phyloP scores from a whole-genome alignment of 2,888 invertebrate genomes.

The Cephus spinipes region DNA sequence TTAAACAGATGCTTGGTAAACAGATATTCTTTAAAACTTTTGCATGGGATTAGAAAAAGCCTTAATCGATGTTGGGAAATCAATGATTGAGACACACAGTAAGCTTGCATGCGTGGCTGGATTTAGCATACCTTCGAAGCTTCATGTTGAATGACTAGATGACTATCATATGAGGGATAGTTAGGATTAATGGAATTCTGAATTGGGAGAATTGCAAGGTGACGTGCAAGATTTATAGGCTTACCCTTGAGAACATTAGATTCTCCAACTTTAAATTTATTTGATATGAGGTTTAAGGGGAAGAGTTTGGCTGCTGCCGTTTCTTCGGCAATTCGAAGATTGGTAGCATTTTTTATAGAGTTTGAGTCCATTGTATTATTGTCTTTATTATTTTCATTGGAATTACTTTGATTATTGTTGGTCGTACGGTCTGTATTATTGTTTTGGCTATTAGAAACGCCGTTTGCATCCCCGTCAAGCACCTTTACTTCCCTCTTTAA shows the following conservation, averaged over 20 bases:
- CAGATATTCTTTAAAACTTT: not conserved
- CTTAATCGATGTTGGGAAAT: slow-evolving; percentile 10
- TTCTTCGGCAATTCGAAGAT: slow-evolving; percentile 45
- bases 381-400: slow-evolving; percentile 13
- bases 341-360: not conserved
- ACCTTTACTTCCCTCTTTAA: slow-evolving; percentile 62
- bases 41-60: not conserved
- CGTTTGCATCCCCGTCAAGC: slow-evolving; percentile 37
- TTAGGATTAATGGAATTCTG: not conserved
- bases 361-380: not conserved
- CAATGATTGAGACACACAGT: not conserved
- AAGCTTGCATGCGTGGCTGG: not conserved
- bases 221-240: not conserved
- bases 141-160: not conserved
- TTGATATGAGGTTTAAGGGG: slow-evolving; percentile 57
- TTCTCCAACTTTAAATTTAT: slow-evolving; percentile 53
- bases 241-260: slow-evolving; percentile 51
- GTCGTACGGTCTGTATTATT: slow-evolving; percentile 23
- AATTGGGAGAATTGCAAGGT: not conserved
- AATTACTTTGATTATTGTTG: slow-evolving; percentile 18
- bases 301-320: slow-evolving; percentile 59
- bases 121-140: not conserved
- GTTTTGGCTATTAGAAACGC: slow-evolving; percentile 14
- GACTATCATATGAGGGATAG: not conserved
- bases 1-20: not conserved